phyloP scores from a whole-genome alignment of 2,797 vertebrate species.

The Lithobates pipiens region DNA sequence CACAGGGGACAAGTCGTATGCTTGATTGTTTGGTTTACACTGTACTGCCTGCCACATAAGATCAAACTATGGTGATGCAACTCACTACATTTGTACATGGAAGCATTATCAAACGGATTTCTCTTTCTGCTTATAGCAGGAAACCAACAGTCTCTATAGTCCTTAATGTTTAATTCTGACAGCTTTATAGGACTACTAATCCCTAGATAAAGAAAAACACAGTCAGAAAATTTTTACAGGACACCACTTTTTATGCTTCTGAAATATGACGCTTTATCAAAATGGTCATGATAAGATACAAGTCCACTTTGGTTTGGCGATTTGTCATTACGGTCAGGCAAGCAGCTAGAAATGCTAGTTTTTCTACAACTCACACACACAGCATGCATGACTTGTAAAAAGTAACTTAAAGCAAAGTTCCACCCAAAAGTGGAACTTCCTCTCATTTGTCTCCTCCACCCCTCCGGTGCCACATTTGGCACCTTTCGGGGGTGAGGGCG shows the following conservation, averaged over 20 bases:
- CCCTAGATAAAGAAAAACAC: not conserved
- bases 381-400: not conserved
- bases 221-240: not conserved
- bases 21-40: slow-evolving; percentile 8
- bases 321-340: not conserved
- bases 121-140: not conserved
- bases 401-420: too few species aligned
- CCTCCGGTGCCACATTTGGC: too few species aligned
- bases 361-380: not conserved
- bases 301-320: not conserved
- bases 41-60: not conserved
- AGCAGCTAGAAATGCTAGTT: not conserved
- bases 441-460: too few species aligned
- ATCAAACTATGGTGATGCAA: slow-evolving; percentile 3
- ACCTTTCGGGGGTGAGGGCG: too few species aligned
- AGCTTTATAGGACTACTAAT: not conserved
- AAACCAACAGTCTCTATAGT: not conserved
- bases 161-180: not conserved
- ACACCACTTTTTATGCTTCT: not conserved
- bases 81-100: slow-evolving; percentile 2
- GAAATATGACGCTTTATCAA: not conserved
- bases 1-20: slow-evolving; percentile 35
- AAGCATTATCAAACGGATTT: not conserved
- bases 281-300: not conserved
- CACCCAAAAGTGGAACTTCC: too few species aligned